Conservation (phyloP, 2,888 invertebrate genomes). For the Candidula unifasciata region DNA sequence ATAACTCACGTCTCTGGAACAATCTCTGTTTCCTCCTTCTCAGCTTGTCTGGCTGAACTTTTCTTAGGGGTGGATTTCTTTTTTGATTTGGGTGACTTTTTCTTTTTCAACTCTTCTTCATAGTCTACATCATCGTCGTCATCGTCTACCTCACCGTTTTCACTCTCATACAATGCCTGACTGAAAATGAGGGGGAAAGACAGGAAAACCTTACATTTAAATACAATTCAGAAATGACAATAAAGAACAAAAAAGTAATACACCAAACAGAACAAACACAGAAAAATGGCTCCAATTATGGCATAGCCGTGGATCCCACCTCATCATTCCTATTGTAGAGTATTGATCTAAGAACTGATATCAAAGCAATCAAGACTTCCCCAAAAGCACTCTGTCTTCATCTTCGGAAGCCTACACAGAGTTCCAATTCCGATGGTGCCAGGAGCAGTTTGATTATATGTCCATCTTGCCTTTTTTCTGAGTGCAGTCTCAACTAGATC, state of each 20-base stretch:
- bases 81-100: constrained; percentile 28
- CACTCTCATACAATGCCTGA: constrained; percentile 41
- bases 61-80: constrained; percentile 33
- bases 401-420: no score
- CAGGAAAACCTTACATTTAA: neutral
- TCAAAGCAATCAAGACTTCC: no score
- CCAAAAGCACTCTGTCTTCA: no score
- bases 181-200: neutral
- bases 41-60: constrained; percentile 4
- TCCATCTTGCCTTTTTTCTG: no score
- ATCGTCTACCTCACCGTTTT: constrained; percentile 35
- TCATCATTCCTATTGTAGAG: no score
- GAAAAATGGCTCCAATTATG: no score
- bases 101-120: constrained; percentile 47
- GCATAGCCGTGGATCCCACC: no score
- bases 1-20: constrained; percentile 22
- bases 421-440: no score
- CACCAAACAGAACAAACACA: no score
- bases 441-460: no score
- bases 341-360: no score
- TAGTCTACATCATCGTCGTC: constrained; percentile 45
- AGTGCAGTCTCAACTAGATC: no score
- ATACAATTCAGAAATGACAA: neutral
- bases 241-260: neutral
- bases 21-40: neutral